Evolutionary conservation across 2,888 invertebrate genomes (phyloP), one percentile per base, ranked within the genome.

Genomic region (Polydrusus pterygomalis): DNA sequence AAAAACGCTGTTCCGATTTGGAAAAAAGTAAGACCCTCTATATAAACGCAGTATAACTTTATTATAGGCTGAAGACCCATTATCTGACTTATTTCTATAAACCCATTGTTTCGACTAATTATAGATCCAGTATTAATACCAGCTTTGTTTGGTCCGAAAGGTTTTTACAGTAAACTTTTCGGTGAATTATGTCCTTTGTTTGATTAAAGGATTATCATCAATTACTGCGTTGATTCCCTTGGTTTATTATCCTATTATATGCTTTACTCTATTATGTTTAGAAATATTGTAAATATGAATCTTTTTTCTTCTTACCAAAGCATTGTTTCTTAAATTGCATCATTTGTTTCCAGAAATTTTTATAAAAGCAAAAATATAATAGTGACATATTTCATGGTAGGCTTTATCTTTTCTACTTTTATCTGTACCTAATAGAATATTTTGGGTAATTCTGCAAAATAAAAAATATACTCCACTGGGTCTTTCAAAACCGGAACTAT

Each of bases 201-300:
- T 47, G 47, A 47, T 47, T 17, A 47, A 47, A 15, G 17, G 47
- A 47, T 47, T 47, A 47, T 47, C 47, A 47, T 47, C 47, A 15
- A 17, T 47, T 47, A 47, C 17, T 17, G 13, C 47, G 15, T 47
- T 15, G 47, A 47, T 47, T 17, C 47, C 17, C 17, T 17, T 17
- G 17, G 47, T 47, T 47, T 47, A 15, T 47, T 47, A 17, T 47
- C 1, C 15, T 47, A 47, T 47, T 47, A 47, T 17, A n/a, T 7
- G 47, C 47, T 47, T 17, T 9, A 47, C n/a, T 47, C 47, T 17
- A 17, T 47, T 47, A 47, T 47, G 17, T n/a, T 17, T 6, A 17
- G 47, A 47, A 47, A 47, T 47, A 17, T 47, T 47, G 47, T 17
- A 17, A 47, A 47, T 47, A 17, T 17, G 17, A 17, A 47, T 47